These are phyloP conservation scores for Andrena marginata DNA, from an alignment of 2,888 invertebrate genomes.

Conservation along the genomic window DNA sequence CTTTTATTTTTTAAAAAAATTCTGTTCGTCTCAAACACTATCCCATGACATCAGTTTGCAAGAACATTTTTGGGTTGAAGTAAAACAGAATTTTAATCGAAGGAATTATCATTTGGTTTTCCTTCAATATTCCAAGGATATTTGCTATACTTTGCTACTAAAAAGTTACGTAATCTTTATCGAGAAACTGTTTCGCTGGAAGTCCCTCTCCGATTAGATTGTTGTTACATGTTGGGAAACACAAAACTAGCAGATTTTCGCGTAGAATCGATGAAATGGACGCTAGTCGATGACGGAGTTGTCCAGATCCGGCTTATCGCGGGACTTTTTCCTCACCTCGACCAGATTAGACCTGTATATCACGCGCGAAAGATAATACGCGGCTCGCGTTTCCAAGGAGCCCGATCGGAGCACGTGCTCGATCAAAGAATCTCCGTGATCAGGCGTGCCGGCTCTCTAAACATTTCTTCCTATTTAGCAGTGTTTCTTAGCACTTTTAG, in stretches of 20 bases:
- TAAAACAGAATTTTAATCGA: too few species aligned
- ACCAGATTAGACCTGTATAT: constrained; percentile 53
- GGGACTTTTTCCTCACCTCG: constrained; percentile 48
- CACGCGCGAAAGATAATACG: constrained; percentile 67
- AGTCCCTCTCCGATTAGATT: neutral
- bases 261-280: constrained; percentile 33
- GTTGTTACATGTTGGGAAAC: neutral
- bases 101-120: neutral
- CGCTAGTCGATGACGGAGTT: constrained; percentile 49
- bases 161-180: neutral
- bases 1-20: too few species aligned
- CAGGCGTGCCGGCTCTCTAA: constrained; percentile 18
- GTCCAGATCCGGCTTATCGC: constrained; percentile 53
- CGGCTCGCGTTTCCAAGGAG: constrained; percentile 69
- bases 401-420: constrained; percentile 68
- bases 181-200: neutral
- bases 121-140: neutral
- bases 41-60: too few species aligned
- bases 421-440: constrained; percentile 66
- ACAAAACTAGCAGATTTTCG: constrained; percentile 15
- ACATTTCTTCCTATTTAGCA: neutral
- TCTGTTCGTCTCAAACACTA: too few species aligned
- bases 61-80: too few species aligned
- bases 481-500: neutral
- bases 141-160: neutral